Conservation (phyloP, 2,113 vertebrate genomes). For the Pedetes capensis region DNA sequence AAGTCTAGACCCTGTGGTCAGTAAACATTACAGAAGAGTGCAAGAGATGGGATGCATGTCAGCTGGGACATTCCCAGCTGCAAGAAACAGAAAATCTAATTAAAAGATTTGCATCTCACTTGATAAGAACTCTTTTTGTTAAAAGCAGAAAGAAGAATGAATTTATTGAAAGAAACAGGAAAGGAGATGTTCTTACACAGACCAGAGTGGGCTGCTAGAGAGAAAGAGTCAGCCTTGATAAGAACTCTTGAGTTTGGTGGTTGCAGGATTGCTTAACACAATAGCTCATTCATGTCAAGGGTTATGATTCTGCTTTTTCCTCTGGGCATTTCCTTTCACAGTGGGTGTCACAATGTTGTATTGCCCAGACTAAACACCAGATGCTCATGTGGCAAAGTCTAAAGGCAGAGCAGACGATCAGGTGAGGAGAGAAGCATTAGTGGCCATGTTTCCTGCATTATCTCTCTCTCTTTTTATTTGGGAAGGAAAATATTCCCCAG, state of each 20-base stretch:
- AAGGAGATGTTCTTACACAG: too few relatives aligned
- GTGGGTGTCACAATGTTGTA: not conserved
- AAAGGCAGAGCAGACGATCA: not conserved
- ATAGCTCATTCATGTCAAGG: not conserved
- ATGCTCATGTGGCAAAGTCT: not conserved
- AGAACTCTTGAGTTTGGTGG: not conserved
- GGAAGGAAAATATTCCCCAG: not conserved
- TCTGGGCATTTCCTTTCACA: not conserved
- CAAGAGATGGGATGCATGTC: not conserved
- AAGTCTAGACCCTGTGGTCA: not conserved
- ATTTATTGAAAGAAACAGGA: too few relatives aligned
- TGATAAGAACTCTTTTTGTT: not conserved
- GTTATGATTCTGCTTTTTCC: not conserved
- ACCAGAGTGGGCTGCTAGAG: too few relatives aligned
- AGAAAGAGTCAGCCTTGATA: too few relatives aligned
- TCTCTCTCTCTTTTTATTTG: not conserved
- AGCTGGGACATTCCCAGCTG: not conserved
- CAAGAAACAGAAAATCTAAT: not conserved
- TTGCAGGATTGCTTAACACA: not conserved
- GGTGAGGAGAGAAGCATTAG: not conserved
- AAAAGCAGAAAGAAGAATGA: too few relatives aligned
- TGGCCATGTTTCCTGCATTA: not conserved
- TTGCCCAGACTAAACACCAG: not conserved
- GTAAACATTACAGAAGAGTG: not conserved
- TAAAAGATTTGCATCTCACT: not conserved